These are phyloP conservation scores for Gymnocephalus cernua DNA, from an alignment of 2,113 vertebrate species.

Conservation along the genomic window DNA sequence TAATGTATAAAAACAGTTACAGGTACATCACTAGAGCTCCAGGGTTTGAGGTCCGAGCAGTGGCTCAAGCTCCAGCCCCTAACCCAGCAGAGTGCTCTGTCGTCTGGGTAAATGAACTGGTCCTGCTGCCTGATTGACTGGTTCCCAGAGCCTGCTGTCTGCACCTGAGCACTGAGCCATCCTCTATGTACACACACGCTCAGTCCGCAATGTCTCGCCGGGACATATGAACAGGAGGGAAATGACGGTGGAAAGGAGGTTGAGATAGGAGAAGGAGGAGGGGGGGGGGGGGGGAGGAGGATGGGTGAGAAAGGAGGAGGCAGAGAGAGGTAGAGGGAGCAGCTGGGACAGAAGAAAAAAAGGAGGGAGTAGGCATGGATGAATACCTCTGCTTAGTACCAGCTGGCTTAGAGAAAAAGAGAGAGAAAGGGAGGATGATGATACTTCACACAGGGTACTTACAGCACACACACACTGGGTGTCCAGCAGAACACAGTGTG, in stretches of 20 bases:
- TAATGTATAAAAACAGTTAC: conserved; percentile 40
- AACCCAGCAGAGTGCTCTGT: conserved; percentile 43
- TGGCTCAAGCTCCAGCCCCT: conserved; percentile 44
- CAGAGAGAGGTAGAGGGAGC: conserved; percentile 54
- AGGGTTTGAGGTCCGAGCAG: conserved; percentile 43
- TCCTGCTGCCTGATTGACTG: conserved; percentile 59
- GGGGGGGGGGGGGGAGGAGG: conserved; percentile 16
- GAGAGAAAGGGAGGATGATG: conserved; percentile 47
- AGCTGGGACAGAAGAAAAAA: conserved; percentile 58
- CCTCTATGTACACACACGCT: conserved; percentile 73
- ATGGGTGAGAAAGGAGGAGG: conserved; percentile 41
- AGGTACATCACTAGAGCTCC: conserved; percentile 26
- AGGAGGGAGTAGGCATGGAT: conserved; percentile 53
- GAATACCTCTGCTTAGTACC: conserved; percentile 74
- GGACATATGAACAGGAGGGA: conserved; percentile 66
- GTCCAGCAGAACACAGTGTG: conserved; percentile 13
- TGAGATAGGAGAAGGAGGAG: conserved; percentile 43
- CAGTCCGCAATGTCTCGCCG: conserved; percentile 47
- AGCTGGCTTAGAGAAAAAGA: conserved; percentile 64
- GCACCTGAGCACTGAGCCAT: conserved; percentile 81
- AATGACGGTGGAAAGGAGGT: conserved; percentile 67
- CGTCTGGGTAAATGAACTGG: conserved; percentile 37
- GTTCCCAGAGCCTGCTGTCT: conserved; percentile 37
- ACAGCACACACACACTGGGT: conserved; percentile 19
- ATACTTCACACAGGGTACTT: conserved; percentile 35